A percentile compares a stretch with the other conserved stretches of the same genome.
phyloP scores from a whole-genome alignment of 1,140 invertebrate species.

The Drosophila kepulauana region DNA sequence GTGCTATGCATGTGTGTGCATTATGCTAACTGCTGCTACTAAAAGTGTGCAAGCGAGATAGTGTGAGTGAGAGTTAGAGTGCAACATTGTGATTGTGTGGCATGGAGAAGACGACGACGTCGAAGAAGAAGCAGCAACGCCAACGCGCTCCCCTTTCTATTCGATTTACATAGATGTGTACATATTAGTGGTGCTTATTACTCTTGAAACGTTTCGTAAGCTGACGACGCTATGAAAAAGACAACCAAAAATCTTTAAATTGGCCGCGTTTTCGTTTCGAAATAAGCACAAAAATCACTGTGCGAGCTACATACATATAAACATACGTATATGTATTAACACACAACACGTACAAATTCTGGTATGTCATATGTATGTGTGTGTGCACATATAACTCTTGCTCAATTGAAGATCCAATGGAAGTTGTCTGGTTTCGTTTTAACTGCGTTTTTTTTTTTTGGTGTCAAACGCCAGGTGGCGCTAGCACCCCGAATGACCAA shows the following conservation, averaged over 20 bases:
- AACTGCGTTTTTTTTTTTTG: slow-evolving; percentile 10
- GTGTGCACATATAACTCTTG: slow-evolving; percentile 25
- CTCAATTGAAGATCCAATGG: slow-evolving; percentile 48
- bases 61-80: slow-evolving; percentile 58
- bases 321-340: background rate
- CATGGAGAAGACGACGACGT: slow-evolving; percentile 47
- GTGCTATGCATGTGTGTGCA: slow-evolving; percentile 47
- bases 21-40: slow-evolving; percentile 60
- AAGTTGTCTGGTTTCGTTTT: slow-evolving; percentile 31
- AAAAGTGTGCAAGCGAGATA: slow-evolving; percentile 58
- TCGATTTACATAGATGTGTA: slow-evolving; percentile 32
- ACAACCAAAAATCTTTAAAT: slow-evolving; percentile 37
- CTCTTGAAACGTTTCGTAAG: slow-evolving; percentile 52
- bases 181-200: slow-evolving; percentile 35
- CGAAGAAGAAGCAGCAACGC: slow-evolving; percentile 50
- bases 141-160: slow-evolving; percentile 49
- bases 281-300: slow-evolving; percentile 38
- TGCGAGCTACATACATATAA: slow-evolving; percentile 4
- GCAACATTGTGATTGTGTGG: slow-evolving; percentile 65
- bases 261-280: slow-evolving; percentile 44
- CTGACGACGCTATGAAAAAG: slow-evolving; percentile 32
- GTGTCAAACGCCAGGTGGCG: slow-evolving; percentile 50
- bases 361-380: background rate
- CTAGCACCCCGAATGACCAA: slow-evolving; percentile 56
- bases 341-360: slow-evolving; percentile 4